Percentiles rank a stretch among this genome's conserved stretches.
phyloP scores from a whole-genome alignment of 2,113 vertebrate species.

The Promerops cafer region DNA sequence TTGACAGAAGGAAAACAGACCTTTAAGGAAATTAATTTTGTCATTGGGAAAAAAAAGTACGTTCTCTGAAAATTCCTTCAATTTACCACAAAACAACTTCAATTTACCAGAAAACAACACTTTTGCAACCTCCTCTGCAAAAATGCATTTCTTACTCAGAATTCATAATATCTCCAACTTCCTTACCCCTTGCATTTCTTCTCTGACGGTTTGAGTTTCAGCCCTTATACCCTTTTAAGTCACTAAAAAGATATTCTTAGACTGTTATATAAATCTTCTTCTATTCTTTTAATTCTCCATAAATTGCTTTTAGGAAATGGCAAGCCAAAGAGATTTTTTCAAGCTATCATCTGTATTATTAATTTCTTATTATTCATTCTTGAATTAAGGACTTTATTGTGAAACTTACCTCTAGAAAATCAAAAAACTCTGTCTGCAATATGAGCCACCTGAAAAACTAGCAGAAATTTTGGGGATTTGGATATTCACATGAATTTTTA shows the following conservation, averaged over 20 bases:
- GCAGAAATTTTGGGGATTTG: fast-evolving
- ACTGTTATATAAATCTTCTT: background rate
- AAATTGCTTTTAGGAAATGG: background rate
- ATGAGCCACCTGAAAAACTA: background rate
- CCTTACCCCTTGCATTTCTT: background rate
- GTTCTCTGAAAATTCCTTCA: background rate
- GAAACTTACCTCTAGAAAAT: background rate
- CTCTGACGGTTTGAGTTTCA: background rate
- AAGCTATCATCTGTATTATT: background rate
- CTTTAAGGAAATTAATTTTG: slow-evolving; percentile 25
- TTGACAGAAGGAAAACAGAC: background rate
- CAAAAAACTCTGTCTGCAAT: background rate
- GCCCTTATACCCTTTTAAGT: background rate
- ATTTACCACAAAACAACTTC: background rate
- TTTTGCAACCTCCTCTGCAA: background rate
- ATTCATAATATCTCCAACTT: background rate
- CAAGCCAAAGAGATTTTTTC: background rate
- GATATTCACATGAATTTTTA: background rate
- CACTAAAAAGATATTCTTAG: background rate
- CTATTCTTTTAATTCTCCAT: background rate
- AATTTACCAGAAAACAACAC: background rate
- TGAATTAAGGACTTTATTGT: background rate
- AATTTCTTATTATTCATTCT: background rate
- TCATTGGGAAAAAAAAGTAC: background rate
- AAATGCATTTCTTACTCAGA: background rate